phyloP scores from a whole-genome alignment of 64 coral and sea anemone genomes.

The Anthopleura sola region DNA sequence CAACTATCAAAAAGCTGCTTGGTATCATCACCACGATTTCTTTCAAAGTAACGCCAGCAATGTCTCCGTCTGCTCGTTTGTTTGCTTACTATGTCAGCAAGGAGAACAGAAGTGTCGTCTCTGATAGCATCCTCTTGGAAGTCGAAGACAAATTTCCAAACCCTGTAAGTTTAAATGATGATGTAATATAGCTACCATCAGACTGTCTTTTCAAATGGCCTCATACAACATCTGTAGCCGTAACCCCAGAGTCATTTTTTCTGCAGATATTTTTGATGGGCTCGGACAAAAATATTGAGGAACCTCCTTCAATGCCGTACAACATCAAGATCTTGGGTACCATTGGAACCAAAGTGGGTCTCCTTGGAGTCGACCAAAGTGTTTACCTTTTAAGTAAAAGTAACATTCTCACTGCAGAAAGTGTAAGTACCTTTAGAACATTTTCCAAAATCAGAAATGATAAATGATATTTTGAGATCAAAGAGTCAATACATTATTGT shows the following conservation, averaged over 20 bases:
- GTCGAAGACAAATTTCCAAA: constrained; percentile 72
- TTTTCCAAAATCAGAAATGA: no score
- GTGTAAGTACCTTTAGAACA: constrained; percentile 61
- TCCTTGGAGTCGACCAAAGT: constrained; percentile 78
- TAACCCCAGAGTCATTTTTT: neutral
- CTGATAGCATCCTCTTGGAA: constrained; percentile 70
- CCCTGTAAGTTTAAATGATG: constrained; percentile 22
- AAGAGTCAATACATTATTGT: neutral
- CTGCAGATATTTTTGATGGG: neutral
- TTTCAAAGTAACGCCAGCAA: constrained; percentile 54
- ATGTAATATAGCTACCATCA: no score
- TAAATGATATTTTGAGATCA: neutral
- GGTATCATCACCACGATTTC: constrained; percentile 75
- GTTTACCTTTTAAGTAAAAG: constrained; percentile 85
- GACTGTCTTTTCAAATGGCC: no score
- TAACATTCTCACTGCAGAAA: constrained; percentile 63
- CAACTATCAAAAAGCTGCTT: constrained; percentile 31
- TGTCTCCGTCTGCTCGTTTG: constrained; percentile 85
- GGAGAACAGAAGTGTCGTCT: constrained; percentile 42
- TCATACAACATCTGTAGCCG: no score
- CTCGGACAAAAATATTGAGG: neutral
- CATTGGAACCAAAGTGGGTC: constrained; percentile 47
- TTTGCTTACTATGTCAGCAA: constrained; percentile 60
- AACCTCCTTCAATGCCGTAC: neutral
- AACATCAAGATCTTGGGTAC: constrained; percentile 26